These are phyloP conservation scores for Laterallus jamaicensis DNA, from an alignment of 2,113 vertebrate genomes.

Conservation along the genomic window DNA sequence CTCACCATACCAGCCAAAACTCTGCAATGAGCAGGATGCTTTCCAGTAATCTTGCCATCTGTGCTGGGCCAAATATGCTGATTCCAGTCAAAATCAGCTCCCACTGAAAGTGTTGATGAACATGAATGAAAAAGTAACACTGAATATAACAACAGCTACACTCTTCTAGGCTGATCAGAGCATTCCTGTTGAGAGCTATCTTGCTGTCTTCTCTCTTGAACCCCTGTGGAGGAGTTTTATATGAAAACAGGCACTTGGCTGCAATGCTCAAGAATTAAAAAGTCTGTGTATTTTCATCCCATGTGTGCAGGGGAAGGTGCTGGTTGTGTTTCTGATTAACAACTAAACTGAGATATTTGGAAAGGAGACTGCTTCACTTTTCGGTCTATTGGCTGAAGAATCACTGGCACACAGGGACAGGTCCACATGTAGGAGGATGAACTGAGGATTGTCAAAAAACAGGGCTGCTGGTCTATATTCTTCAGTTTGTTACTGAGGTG, in stretches of 20 bases:
- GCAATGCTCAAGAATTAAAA: not conserved
- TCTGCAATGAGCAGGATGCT: constrained; percentile 81
- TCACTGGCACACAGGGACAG: constrained; percentile 52
- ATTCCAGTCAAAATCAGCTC: constrained; percentile 44
- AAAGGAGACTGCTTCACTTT: constrained; percentile 74
- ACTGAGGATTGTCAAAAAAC: not conserved
- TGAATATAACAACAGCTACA: not conserved
- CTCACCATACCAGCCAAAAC: constrained; percentile 76
- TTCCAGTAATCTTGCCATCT: constrained; percentile 80
- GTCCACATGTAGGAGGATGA: constrained; percentile 44
- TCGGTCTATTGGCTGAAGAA: constrained; percentile 71
- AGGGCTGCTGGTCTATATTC: not conserved
- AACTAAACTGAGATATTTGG: constrained; percentile 80
- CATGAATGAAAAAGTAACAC: constrained; percentile 63
- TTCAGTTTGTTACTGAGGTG: not conserved
- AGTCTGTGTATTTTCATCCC: not conserved
- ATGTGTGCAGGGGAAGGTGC: constrained; percentile 72
- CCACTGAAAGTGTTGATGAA: constrained; percentile 69
- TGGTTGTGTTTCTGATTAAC: constrained; percentile 85
- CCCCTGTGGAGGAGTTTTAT: not conserved
- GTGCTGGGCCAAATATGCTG: constrained; percentile 79
- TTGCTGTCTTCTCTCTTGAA: not conserved
- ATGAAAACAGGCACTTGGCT: not conserved
- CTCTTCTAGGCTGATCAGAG: accelerated
- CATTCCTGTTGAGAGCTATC: not conserved